Percentiles rank a stretch among this genome's conserved stretches.
These are phyloP conservation scores for Lophotis ruficrista DNA, from an alignment of 2,113 vertebrate species.

Conservation along the genomic window DNA sequence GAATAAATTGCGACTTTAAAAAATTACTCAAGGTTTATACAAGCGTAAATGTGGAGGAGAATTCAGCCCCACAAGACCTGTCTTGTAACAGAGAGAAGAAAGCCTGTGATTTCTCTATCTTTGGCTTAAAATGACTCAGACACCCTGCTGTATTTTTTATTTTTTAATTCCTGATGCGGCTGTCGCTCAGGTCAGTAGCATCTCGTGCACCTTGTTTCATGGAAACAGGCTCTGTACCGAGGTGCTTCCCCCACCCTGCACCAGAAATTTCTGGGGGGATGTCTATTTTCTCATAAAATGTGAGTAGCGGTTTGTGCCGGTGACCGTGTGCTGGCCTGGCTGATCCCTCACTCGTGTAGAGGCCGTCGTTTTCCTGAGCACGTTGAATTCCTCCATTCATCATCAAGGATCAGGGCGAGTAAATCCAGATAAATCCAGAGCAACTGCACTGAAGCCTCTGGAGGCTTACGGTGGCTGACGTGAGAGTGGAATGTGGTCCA, in stretches of 20 bases:
- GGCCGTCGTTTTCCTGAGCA: background rate
- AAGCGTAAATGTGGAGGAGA: background rate
- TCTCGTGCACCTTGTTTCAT: background rate
- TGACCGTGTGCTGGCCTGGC: background rate
- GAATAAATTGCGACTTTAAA: background rate
- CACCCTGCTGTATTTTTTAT: background rate
- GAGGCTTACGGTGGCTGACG: background rate
- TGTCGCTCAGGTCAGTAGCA: rapidly evolving
- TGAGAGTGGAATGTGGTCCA: background rate
- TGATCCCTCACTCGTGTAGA: background rate
- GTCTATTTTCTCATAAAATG: rapidly evolving
- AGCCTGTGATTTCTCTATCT: rapidly evolving
- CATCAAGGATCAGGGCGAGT: background rate
- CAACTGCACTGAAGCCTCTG: background rate
- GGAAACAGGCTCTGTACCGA: background rate
- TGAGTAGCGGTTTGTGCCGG: background rate
- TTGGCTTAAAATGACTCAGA: background rate
- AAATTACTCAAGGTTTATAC: background rate
- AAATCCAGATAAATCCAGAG: background rate
- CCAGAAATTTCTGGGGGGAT: background rate
- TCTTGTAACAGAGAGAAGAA: background rate
- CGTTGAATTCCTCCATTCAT: background rate
- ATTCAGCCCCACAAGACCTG: background rate
- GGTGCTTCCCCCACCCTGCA: background rate
- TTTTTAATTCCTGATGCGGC: background rate